A percentile compares a stretch with the other conserved stretches of the same genome.
Conservation (phyloP, 2,797 vertebrate species). For the Enoplosus armatus region DNA sequence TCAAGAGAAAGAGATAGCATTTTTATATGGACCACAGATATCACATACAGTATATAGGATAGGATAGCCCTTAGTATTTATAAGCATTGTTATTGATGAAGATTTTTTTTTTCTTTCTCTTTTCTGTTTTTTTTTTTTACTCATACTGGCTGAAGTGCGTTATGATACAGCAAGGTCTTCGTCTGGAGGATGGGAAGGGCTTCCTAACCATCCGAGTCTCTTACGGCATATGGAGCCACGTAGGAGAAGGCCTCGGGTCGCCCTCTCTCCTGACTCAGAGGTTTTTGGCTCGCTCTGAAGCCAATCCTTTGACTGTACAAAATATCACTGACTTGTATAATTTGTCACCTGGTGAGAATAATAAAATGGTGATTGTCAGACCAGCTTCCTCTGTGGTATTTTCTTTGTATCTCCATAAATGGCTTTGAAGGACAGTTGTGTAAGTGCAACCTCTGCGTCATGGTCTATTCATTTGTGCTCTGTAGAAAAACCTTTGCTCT, state of each 20-base stretch:
- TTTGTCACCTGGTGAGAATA: slow-evolving; percentile 76
- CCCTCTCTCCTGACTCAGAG: slow-evolving; percentile 70
- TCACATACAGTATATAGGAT: slow-evolving; percentile 88
- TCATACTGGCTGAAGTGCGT: slow-evolving; percentile 81
- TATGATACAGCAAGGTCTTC: slow-evolving; percentile 84
- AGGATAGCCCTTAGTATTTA: slow-evolving; percentile 91
- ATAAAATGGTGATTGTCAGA: slow-evolving; percentile 87
- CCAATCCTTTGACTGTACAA: slow-evolving; percentile 79
- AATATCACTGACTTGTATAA: slow-evolving; percentile 79
- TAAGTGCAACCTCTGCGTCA: slow-evolving; percentile 81
- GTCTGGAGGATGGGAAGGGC: slow-evolving; percentile 74
- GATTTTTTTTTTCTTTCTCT: slow-evolving; percentile 65
- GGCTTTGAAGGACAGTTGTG: slow-evolving; percentile 86
- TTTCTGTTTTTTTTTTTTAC: slow-evolving; percentile 48
- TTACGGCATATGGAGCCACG: slow-evolving; percentile 51
- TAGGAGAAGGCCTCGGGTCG: slow-evolving; percentile 67
- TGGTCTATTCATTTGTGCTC: slow-evolving; percentile 77
- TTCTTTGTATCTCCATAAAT: slow-evolving; percentile 83
- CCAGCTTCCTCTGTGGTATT: slow-evolving; percentile 82
- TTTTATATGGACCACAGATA: slow-evolving; percentile 87
- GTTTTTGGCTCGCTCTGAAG: slow-evolving; percentile 70
- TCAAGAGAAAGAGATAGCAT: slow-evolving; percentile 86
- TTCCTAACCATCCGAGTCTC: slow-evolving; percentile 75
- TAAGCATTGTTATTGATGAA: slow-evolving; percentile 86
- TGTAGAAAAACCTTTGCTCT: slow-evolving; percentile 68